Evolutionary conservation across 2,113 vertebrate species (phyloP).

Genomic region (Danionella cerebrum): DNA sequence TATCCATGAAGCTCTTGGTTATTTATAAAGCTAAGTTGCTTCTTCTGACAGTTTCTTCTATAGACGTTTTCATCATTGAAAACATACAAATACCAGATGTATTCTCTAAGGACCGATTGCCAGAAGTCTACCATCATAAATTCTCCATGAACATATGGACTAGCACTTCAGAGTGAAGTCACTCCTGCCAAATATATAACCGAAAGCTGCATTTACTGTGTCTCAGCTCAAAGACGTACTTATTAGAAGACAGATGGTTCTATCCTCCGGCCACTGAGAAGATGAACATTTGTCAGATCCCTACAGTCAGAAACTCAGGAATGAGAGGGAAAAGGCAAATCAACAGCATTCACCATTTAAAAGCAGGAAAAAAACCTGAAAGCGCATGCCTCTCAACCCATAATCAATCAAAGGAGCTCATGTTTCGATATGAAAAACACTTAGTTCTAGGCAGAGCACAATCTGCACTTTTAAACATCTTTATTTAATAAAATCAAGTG

Average conservation of each 20-base stretch:
- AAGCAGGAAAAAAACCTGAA: not conserved
- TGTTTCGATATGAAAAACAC: not conserved
- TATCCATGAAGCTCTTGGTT: not conserved
- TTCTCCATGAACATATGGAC: slow-evolving; percentile 13
- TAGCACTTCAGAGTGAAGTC: not conserved
- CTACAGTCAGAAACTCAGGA: not conserved
- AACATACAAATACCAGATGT: not conserved
- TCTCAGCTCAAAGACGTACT: slow-evolving; percentile 9
- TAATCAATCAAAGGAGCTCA: not conserved
- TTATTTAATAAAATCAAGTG: not conserved
- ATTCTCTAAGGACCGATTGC: slow-evolving; percentile 2
- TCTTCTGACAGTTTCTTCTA: slow-evolving; percentile 15
- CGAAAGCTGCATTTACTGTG: slow-evolving; percentile 1
- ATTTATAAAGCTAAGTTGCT: not conserved
- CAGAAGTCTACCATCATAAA: not conserved
- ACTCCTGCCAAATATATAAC: slow-evolving; percentile 7
- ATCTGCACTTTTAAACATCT: no score
- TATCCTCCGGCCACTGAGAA: not conserved
- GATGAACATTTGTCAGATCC: not conserved
- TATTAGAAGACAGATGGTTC: slow-evolving; percentile 12
- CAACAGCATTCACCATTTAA: not conserved
- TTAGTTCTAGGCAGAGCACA: not conserved
- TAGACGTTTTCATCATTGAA: slow-evolving; percentile 8
- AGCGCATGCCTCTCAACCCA: not conserved
- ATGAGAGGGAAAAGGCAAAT: not conserved